Evolutionary conservation across 2,113 vertebrate genomes (phyloP).

Genomic region (Shinisaurus crocodilurus): DNA sequence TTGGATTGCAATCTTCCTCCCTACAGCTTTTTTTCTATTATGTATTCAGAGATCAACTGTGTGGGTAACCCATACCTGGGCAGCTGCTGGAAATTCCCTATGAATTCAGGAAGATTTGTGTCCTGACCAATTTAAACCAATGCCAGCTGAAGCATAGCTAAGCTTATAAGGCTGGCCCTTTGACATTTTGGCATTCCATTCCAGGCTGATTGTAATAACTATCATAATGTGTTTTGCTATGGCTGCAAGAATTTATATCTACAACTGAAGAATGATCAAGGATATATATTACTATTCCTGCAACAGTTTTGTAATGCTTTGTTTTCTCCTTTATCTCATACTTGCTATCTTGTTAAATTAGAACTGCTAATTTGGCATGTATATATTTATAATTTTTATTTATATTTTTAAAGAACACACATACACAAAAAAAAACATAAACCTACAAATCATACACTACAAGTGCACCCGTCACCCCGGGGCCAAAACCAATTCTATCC

Average conservation of each 20-base stretch:
- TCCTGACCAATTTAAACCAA: background rate
- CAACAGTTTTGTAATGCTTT: background rate
- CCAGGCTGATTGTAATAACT: background rate
- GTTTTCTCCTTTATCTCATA: background rate
- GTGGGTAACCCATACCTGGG: background rate
- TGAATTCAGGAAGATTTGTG: background rate
- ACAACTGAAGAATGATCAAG: background rate
- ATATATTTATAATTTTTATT: background rate
- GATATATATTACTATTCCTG: background rate
- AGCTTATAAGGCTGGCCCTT: background rate
- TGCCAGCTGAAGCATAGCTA: background rate
- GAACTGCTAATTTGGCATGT: background rate
- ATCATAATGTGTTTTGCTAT: background rate
- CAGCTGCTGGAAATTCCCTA: background rate
- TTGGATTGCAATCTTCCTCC: background rate
- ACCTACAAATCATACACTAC: no score
- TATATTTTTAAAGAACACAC: no score
- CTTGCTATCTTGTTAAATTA: background rate
- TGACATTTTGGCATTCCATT: slow-evolving; percentile 1
- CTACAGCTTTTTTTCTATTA: no score
- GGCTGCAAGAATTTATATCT: background rate
- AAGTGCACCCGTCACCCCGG: no score
- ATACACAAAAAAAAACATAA: no score
- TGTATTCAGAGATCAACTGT: background rate
- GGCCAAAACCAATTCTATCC: no score